phyloP scores from a whole-genome alignment of 2,797 vertebrate genomes.

The Bovichtus variegatus region DNA sequence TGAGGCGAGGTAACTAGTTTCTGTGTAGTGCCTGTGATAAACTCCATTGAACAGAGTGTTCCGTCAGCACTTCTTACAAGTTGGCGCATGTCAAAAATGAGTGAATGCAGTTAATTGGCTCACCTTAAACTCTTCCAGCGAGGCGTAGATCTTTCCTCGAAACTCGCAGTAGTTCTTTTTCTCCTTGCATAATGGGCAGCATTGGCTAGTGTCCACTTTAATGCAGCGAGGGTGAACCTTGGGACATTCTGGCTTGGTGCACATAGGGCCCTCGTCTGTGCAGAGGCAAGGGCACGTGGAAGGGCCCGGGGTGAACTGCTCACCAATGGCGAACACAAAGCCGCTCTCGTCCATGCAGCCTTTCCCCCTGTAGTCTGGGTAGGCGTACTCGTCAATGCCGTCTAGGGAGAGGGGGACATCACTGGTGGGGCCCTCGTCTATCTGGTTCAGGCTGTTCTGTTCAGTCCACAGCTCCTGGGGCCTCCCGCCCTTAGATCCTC shows the following conservation, averaged over 20 bases:
- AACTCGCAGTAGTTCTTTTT: constrained; percentile 98
- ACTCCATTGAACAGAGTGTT: constrained; percentile 65
- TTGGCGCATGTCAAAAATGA: constrained; percentile 59
- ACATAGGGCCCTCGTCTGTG: constrained; percentile 98
- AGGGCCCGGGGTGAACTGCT: constrained; percentile 96
- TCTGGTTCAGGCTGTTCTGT: constrained; percentile 80
- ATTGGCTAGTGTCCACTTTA: constrained; percentile 96
- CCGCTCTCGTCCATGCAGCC: constrained; percentile 99
- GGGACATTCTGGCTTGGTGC: constrained; percentile 95
- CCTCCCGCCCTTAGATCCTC: constrained; percentile 79
- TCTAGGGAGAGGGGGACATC: constrained; percentile 88
- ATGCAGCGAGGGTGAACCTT: constrained; percentile 96
- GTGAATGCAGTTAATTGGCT: constrained; percentile 77
- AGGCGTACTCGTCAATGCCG: constrained; percentile 93
- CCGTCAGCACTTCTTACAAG: constrained; percentile 72
- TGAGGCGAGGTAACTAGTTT: constrained; percentile 59
- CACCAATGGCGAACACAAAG: constrained; percentile 96
- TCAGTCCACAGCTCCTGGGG: constrained; percentile 85
- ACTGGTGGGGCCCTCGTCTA: constrained; percentile 86
- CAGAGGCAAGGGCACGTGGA: constrained; percentile 97
- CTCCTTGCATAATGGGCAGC: constrained; percentile 98
- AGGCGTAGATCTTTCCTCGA: constrained; percentile 93
- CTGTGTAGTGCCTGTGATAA: constrained; percentile 65
- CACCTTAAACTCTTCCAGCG: constrained; percentile 98
- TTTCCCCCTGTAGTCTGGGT: constrained; percentile 97